A percentile compares a stretch with the other conserved stretches of the same genome.
Evolutionary conservation across 2,113 vertebrate genomes (phyloP).

Genomic region (Clinocottus analis): DNA sequence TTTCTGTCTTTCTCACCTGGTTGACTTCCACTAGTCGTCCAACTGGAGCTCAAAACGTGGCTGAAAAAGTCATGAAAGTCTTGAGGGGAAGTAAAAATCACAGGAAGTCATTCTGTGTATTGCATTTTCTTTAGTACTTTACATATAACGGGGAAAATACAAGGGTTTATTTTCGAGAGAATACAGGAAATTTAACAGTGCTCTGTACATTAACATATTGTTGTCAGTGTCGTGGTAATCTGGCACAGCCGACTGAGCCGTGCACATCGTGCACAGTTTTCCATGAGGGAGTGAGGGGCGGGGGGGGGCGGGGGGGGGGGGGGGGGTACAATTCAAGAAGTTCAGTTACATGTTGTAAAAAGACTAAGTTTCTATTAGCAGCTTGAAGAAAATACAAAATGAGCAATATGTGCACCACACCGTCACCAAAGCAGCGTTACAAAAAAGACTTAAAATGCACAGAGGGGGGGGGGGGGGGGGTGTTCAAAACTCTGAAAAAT

Average conservation of each 20-base stretch:
- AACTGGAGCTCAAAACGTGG: background rate
- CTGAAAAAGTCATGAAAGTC: too few species aligned
- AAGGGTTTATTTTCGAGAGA: slow-evolving; percentile 81
- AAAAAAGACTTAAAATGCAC: slow-evolving; percentile 52
- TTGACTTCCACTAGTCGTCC: background rate
- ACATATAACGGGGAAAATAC: slow-evolving; percentile 86
- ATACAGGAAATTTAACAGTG: slow-evolving; percentile 85
- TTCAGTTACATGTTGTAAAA: slow-evolving; percentile 71
- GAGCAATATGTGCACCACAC: slow-evolving; percentile 49
- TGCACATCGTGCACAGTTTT: slow-evolving; percentile 67
- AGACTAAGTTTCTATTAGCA: slow-evolving; percentile 81
- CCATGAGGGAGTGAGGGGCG: slow-evolving; percentile 44
- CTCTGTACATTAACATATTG: slow-evolving; percentile 83
- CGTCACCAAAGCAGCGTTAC: slow-evolving; percentile 62
- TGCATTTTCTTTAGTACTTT: slow-evolving; percentile 86
- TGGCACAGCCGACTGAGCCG: slow-evolving; percentile 54
- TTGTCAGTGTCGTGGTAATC: slow-evolving; percentile 68
- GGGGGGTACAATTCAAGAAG: slow-evolving; percentile 63
- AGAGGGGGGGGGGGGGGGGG: slow-evolving; percentile 3
- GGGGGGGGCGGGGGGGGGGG: slow-evolving; percentile 43
- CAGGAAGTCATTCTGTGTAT: slow-evolving; percentile 61
- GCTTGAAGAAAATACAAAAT: slow-evolving; percentile 72
- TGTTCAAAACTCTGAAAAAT: slow-evolving; percentile 35
- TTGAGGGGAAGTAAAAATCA: slow-evolving; percentile 43
- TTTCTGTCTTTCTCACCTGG: too few species aligned